phyloP scores from a whole-genome alignment of 2,797 vertebrate species.

The Okamejei kenojei region DNA sequence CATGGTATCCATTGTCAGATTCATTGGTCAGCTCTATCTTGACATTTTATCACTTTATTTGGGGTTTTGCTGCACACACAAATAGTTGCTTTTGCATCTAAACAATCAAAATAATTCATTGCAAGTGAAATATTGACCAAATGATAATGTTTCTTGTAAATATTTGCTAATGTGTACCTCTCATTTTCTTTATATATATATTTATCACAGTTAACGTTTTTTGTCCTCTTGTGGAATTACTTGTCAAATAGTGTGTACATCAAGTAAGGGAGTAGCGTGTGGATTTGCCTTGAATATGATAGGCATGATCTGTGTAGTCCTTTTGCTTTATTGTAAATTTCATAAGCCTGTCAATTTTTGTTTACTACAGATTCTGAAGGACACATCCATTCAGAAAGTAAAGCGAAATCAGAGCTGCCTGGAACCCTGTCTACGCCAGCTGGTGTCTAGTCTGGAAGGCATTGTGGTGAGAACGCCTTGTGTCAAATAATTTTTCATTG shows the following conservation, averaged over 20 bases:
- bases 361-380: conserved; percentile 74
- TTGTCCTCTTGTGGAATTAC: not conserved
- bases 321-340: not conserved
- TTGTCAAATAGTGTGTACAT: too few relatives aligned
- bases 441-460: conserved; percentile 90
- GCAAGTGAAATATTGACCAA: not conserved
- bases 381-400: conserved; percentile 94
- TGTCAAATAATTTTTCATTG: not conserved
- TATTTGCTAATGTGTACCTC: not conserved
- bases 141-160: not conserved
- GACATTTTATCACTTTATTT: not conserved
- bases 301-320: not conserved
- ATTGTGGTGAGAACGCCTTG: conserved; percentile 73
- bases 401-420: conserved; percentile 96
- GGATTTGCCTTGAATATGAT: not conserved
- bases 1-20: not conserved
- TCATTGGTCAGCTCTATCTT: not conserved
- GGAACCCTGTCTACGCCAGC: conserved; percentile 90
- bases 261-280: too few relatives aligned
- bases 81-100: not conserved
- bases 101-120: not conserved
- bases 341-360: not conserved
- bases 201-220: not conserved
- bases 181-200: not conserved
- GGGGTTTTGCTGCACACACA: not conserved